Evolutionary conservation across 2,797 vertebrate genomes (phyloP), one percentile per base, ranked within the genome.

Genomic region (Xiphorhynchus erythropygius): DNA sequence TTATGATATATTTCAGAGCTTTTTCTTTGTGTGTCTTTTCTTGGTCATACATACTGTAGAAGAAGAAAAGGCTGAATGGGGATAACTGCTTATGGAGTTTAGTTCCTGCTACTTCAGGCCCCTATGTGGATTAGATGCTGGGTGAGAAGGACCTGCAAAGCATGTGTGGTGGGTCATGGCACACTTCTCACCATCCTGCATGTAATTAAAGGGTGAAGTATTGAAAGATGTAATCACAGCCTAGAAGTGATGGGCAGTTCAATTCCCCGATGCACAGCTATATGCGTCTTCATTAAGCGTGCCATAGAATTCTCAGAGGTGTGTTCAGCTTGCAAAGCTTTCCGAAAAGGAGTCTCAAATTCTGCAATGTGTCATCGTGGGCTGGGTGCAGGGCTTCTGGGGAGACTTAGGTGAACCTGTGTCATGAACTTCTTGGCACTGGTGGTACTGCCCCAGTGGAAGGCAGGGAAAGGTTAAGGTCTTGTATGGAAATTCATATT

Each of bases 141-240:
- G 25, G 27, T 68, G 33, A 74, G 60, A 64, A 85, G 41, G 69
- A 53, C 23, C 27, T n/a, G 17, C 3, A 18, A 41, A 56, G 23
- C 21, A 11, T 2, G 0, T n/a, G 22, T 28, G 1, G 0, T 27
- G 33, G n/a, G 25, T 37, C 0, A 0, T 1, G 2, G 25, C 52
- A 59, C 2, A 13, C 21, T 84, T 85, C 25, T 84, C 11, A 2
- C 16, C 3, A 5, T 67, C 25, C 35, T 73, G 18, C 32, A 63
- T 33, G 6, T 28, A 65, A 16, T 33, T 1, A 10, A n/a, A 55
- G 23, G 5, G 16, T 32, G 3, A 84, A 65, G 39, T 47, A 73
- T 0, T 52, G 33, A 35, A 56, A 69, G 19, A 18, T 2, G 2
- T 32, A 57, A 44, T 67, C 30, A 18, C 13, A 52, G 12, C 32